A percentile compares a stretch with the other conserved stretches of the same genome.
Conservation (phyloP, 2,888 invertebrate genomes). For the Cerastis leucographa region DNA sequence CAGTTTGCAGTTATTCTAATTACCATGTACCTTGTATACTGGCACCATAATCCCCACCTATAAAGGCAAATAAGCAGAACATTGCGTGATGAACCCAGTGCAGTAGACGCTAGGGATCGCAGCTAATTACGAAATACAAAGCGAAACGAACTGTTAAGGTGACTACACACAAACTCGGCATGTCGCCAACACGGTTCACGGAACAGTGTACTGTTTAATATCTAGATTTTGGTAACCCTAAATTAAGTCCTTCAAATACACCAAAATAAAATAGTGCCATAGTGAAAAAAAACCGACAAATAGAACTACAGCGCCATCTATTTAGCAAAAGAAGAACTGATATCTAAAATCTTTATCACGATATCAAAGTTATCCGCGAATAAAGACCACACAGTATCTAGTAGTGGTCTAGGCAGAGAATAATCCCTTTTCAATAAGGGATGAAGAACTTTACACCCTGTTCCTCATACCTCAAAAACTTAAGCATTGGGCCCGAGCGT, state of each 20-base stretch:
- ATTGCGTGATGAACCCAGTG: constrained; percentile 9
- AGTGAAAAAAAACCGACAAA: too few species aligned
- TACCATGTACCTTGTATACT: background rate
- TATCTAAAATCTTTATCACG: background rate
- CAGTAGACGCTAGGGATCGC: constrained; percentile 14
- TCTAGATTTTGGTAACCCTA: background rate
- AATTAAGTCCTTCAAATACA: background rate
- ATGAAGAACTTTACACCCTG: background rate
- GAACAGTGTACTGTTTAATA: background rate
- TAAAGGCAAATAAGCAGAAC: constrained; percentile 15
- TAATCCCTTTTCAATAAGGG: background rate
- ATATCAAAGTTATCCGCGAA: background rate
- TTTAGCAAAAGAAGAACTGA: background rate
- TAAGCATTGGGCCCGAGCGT: background rate
- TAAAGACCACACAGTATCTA: background rate
- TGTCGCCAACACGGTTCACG: too few species aligned
- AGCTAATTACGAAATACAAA: constrained; percentile 8
- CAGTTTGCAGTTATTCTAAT: background rate
- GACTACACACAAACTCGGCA: background rate
- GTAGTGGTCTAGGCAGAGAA: background rate
- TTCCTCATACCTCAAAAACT: background rate
- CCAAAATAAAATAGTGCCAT: background rate
- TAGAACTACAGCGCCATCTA: background rate
- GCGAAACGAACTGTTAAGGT: constrained; percentile 2
- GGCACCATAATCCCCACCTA: background rate